A percentile compares a stretch with the other conserved stretches of the same genome.
These are phyloP conservation scores for Sipha flava DNA, from an alignment of 1,140 invertebrate genomes.

Conservation along the genomic window DNA sequence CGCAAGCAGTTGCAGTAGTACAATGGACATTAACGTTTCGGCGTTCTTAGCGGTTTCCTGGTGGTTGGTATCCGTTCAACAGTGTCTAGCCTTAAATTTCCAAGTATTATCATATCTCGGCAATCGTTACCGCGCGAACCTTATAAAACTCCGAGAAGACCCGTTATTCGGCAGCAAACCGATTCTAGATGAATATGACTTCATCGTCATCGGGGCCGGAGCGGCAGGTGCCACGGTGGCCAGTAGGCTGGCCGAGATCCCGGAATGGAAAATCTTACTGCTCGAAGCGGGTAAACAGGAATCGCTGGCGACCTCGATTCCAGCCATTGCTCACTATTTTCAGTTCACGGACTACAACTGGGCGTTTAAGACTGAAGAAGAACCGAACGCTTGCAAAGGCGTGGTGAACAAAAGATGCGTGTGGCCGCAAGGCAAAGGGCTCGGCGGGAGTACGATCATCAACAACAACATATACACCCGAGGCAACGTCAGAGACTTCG, in stretches of 20 bases:
- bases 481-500: slow-evolving; percentile 66
- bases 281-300: slow-evolving; percentile 58
- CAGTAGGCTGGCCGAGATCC: slow-evolving; percentile 48
- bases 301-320: slow-evolving; percentile 42
- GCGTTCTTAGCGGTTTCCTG: neutral
- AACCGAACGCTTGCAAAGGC: slow-evolving; percentile 47
- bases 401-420: slow-evolving; percentile 48
- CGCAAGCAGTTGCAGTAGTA: neutral
- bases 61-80: neutral
- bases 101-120: neutral
- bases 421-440: slow-evolving; percentile 52
- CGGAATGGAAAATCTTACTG: slow-evolving; percentile 47
- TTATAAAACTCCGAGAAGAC: slow-evolving; percentile 36
- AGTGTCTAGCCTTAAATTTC: neutral
- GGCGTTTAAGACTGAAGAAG: slow-evolving; percentile 52
- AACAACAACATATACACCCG: slow-evolving; percentile 85
- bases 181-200: slow-evolving; percentile 37
- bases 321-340: slow-evolving; percentile 43
- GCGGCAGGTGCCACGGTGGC: slow-evolving; percentile 48
- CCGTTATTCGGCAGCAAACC: slow-evolving; percentile 33
- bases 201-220: slow-evolving; percentile 37
- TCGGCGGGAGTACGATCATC: slow-evolving; percentile 68
- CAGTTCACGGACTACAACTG: slow-evolving; percentile 55
- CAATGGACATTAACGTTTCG: neutral
- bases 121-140: slow-evolving; percentile 34